A percentile compares a stretch with the other conserved stretches of the same genome.
Conservation (phyloP, 2,113 vertebrate genomes). For the Petrocephalus zakoni region DNA sequence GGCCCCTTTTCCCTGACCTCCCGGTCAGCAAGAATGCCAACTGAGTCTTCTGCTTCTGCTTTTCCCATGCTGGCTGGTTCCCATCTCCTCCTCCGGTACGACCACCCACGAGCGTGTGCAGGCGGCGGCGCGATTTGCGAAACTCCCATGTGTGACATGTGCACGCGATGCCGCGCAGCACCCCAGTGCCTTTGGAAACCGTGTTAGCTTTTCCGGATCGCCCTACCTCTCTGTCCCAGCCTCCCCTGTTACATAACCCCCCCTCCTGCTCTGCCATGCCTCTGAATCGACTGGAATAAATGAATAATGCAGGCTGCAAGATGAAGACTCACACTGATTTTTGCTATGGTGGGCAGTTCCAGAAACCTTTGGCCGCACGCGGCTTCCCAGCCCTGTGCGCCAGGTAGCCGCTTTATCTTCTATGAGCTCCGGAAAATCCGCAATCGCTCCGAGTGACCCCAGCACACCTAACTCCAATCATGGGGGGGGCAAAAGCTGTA, state of each 20-base stretch:
- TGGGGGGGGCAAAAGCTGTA: not conserved
- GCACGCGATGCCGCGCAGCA: too few species aligned
- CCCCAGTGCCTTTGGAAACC: not conserved
- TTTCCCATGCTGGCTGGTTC: not conserved
- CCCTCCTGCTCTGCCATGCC: not conserved
- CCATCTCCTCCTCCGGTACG: not conserved
- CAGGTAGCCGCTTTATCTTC: not conserved
- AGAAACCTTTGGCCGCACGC: not conserved
- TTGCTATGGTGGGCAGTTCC: slow-evolving; percentile 14
- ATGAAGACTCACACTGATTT: slow-evolving; percentile 12
- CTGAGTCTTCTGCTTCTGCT: too few species aligned
- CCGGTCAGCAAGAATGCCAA: not conserved
- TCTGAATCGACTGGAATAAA: slow-evolving; percentile 13
- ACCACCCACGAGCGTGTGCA: too few species aligned
- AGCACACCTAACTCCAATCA: not conserved
- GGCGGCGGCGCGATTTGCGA: too few species aligned
- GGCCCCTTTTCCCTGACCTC: not conserved
- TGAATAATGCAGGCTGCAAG: slow-evolving; percentile 13
- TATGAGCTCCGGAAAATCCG: slow-evolving; percentile 10
- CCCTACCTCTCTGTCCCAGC: not conserved
- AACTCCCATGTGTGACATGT: not conserved
- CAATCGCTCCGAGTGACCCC: not conserved
- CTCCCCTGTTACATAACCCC: not conserved
- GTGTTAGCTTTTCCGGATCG: not conserved
- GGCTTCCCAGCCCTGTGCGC: not conserved